Evolutionary conservation across 2,797 vertebrate species (phyloP).

Genomic region (Cyprinella venusta): DNA sequence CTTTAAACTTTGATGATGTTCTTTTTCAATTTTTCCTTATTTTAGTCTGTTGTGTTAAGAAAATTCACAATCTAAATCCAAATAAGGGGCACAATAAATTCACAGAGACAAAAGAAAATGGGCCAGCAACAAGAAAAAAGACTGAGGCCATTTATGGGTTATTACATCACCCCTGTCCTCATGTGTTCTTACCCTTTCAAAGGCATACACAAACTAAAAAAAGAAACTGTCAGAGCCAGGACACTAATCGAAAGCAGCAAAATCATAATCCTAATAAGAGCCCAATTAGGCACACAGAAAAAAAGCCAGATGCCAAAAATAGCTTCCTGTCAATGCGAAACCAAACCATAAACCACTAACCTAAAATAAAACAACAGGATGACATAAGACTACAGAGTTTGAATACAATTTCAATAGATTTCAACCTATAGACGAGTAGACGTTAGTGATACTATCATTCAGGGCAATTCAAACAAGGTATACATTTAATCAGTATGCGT

Average conservation of each 20-base stretch:
- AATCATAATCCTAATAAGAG: conserved; percentile 44
- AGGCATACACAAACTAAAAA: conserved; percentile 29
- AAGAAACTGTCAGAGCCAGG: conserved; percentile 34
- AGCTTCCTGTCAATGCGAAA: background rate
- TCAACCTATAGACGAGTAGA: too few species aligned
- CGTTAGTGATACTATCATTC: background rate
- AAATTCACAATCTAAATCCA: background rate
- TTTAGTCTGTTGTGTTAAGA: background rate
- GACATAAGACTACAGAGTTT: conserved; percentile 19
- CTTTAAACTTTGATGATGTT: background rate
- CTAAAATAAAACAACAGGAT: conserved; percentile 23
- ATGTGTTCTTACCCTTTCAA: conserved; percentile 26
- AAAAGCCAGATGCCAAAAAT: conserved; percentile 47
- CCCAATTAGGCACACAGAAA: conserved; percentile 40
- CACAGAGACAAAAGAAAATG: background rate
- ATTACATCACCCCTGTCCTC: conserved; percentile 32
- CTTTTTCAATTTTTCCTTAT: background rate
- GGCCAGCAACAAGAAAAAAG: conserved; percentile 22
- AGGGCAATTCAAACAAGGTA: background rate
- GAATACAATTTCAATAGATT: background rate
- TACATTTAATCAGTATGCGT: background rate
- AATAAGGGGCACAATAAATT: background rate
- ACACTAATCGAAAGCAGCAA: conserved; percentile 33
- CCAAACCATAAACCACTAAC: background rate
- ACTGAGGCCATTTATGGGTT: conserved; percentile 10